These are phyloP conservation scores for Cephus spinipes DNA, from an alignment of 2,888 invertebrate genomes.

Conservation along the genomic window DNA sequence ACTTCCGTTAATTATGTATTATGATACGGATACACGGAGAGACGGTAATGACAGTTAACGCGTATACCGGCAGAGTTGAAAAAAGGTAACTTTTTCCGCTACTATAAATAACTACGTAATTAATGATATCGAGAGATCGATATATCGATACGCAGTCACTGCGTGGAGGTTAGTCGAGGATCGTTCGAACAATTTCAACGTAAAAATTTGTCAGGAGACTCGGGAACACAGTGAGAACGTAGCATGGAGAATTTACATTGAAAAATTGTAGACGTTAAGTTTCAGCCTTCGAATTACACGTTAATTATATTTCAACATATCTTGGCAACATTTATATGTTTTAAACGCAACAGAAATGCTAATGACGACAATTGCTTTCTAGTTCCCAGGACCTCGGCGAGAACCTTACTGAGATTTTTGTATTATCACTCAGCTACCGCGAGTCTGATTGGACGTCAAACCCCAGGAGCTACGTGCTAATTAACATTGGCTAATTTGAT, in stretches of 20 bases:
- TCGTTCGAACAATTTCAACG: not conserved
- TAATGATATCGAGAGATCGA: not conserved
- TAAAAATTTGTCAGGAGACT: not conserved
- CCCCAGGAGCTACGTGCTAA: too few relatives aligned
- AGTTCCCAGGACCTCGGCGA: constrained; percentile 20
- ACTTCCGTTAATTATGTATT: constrained; percentile 30
- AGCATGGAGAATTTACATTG: not conserved
- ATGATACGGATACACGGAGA: not conserved
- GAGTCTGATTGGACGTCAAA: not conserved
- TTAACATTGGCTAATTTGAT: too few relatives aligned
- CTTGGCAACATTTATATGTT: not conserved
- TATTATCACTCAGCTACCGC: not conserved
- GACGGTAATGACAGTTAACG: not conserved
- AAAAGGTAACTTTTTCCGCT: not conserved
- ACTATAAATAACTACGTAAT: not conserved
- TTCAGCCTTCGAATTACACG: not conserved
- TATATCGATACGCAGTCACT: not conserved
- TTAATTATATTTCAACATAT: not conserved
- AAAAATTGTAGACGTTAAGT: not conserved
- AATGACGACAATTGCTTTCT: constrained; percentile 16
- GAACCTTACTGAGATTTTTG: not conserved
- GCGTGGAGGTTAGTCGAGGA: not conserved
- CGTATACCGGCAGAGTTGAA: not conserved
- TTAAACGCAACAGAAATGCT: not conserved
- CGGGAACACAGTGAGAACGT: not conserved